phyloP scores from a whole-genome alignment of 2,888 invertebrate species.

The Hymenopus coronatus region DNA sequence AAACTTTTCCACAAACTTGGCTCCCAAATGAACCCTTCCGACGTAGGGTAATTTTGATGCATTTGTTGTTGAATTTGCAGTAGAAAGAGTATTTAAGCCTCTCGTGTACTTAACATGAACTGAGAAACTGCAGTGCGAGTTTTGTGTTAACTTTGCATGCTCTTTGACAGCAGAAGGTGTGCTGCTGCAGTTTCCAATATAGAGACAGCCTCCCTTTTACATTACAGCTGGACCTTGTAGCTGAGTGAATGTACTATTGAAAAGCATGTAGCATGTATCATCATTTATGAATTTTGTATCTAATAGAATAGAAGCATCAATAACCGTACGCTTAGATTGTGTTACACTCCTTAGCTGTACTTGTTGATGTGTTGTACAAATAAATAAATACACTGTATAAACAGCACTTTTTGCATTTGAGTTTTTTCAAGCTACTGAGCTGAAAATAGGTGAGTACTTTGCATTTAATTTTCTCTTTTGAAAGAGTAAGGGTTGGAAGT shows the following conservation, averaged over 20 bases:
- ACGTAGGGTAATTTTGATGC: too few relatives aligned
- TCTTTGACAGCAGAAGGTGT: background rate
- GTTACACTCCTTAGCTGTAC: background rate
- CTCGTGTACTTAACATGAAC: background rate
- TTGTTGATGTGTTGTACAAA: background rate
- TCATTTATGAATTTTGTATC: background rate
- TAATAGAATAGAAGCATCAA: background rate
- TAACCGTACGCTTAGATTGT: background rate
- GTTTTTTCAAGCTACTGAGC: background rate
- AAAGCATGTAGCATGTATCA: background rate
- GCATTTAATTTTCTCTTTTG: background rate
- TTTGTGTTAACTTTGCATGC: background rate
- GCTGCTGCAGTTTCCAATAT: background rate
- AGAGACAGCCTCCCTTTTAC: background rate
- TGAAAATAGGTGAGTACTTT: background rate
- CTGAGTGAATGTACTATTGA: background rate
- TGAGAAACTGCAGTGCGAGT: background rate
- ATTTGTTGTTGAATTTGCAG: background rate
- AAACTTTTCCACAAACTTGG: too few relatives aligned
- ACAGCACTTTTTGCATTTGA: background rate
- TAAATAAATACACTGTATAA: background rate
- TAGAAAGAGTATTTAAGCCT: background rate
- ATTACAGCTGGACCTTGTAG: background rate
- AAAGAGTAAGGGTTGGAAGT: background rate
- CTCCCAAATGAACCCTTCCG: too few relatives aligned